Conservation (phyloP, 35 echinoderm and acorn worm species). For the Ptychodera flava region DNA sequence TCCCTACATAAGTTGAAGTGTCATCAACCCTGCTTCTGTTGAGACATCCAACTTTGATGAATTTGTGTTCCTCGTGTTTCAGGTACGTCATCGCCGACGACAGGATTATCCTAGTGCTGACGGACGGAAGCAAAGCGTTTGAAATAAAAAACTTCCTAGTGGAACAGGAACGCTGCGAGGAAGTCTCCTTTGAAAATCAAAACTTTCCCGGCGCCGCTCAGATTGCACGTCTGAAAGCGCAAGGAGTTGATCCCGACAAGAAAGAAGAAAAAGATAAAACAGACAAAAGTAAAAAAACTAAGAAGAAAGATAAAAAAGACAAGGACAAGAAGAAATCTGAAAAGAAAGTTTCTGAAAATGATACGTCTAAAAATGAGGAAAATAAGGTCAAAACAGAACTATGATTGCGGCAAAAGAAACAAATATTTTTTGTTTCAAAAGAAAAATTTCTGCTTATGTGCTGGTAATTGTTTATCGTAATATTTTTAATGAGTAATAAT, state of each 20-base stretch:
- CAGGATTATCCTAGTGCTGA: slow-evolving; percentile 50
- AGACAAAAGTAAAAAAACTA: slow-evolving; percentile 11
- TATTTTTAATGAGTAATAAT: no score
- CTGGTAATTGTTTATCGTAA: no score
- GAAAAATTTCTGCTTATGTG: no score
- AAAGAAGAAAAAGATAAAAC: slow-evolving; percentile 30
- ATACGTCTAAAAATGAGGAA: slow-evolving; percentile 7
- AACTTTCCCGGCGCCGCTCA: slow-evolving; percentile 75
- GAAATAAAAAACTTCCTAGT: slow-evolving; percentile 98
- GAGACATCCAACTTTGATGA: no score
- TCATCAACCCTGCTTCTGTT: no score
- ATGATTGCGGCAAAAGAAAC: not conserved
- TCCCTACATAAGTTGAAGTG: no score
- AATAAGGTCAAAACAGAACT: not conserved
- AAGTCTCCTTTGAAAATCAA: slow-evolving; percentile 84
- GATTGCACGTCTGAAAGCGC: slow-evolving; percentile 28
- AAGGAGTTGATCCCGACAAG: slow-evolving; percentile 24
- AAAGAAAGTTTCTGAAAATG: slow-evolving; percentile 7
- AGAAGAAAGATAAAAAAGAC: slow-evolving; percentile 20
- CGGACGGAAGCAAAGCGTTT: slow-evolving; percentile 77
- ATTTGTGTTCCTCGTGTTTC: no score
- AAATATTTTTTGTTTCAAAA: not conserved
- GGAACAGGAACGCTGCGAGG: slow-evolving; percentile 66
- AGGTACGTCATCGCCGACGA: slow-evolving; percentile 73
- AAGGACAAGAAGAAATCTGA: slow-evolving; percentile 8